Percentiles rank a stretch among this genome's conserved stretches.
These are phyloP conservation scores for Catharus fuscescens DNA, from an alignment of 2,113 vertebrate genomes.

Conservation along the genomic window DNA sequence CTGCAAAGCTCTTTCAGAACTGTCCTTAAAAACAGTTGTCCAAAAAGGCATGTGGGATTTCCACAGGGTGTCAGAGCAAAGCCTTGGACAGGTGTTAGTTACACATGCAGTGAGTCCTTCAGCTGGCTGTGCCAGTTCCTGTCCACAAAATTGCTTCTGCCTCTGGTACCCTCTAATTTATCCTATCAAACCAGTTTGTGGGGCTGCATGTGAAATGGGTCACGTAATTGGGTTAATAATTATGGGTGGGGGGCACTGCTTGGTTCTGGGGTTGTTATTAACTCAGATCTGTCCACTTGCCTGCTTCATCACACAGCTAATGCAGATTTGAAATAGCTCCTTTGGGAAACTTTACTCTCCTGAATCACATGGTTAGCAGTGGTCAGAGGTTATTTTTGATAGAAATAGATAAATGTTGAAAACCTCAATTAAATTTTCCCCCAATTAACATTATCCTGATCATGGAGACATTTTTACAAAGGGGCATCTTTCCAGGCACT, in stretches of 20 bases:
- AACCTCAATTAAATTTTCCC: neutral
- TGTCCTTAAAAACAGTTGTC: neutral
- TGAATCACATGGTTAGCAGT: rapidly evolving
- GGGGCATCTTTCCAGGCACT: neutral
- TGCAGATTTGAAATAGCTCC: neutral
- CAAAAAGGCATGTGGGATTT: neutral
- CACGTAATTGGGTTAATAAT: neutral
- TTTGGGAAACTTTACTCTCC: neutral
- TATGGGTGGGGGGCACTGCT: neutral
- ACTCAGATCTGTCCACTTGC: neutral
- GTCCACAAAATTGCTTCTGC: neutral
- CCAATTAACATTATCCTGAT: neutral
- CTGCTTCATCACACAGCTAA: neutral
- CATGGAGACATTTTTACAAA: neutral
- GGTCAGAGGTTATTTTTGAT: neutral
- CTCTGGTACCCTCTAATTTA: constrained; percentile 3
- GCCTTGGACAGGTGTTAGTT: neutral
- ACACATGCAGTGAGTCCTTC: neutral
- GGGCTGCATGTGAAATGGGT: neutral
- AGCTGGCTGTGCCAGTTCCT: constrained; percentile 4
- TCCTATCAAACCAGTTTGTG: constrained; percentile 31
- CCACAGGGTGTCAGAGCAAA: neutral
- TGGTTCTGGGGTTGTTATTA: neutral
- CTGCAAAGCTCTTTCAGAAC: neutral
- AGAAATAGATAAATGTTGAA: neutral